These are phyloP conservation scores for Dugesia japonica DNA, from an alignment of 2,888 invertebrate genomes.

Conservation along the genomic window DNA sequence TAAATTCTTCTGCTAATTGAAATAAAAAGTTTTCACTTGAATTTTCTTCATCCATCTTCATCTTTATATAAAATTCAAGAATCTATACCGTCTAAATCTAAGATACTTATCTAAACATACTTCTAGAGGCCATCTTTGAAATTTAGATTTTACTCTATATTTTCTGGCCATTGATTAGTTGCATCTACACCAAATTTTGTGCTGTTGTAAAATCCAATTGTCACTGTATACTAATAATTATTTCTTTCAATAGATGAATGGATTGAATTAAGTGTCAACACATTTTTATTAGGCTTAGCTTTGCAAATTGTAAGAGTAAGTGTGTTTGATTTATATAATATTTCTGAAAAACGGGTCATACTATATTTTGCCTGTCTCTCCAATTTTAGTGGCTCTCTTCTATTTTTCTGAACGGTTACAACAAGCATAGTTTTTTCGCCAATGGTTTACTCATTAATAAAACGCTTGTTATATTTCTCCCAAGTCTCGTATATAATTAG, in stretches of 20 bases:
- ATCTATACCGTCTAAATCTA: no score
- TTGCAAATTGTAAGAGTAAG: neutral
- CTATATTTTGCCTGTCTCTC: neutral
- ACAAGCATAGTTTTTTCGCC: neutral
- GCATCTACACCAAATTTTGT: neutral
- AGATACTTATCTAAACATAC: neutral
- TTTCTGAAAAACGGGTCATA: neutral
- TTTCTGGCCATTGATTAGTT: neutral
- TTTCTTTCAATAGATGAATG: neutral
- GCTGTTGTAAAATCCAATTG: neutral
- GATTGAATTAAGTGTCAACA: neutral
- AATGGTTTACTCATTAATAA: neutral
- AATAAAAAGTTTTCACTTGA: neutral
- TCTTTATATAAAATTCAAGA: no score
- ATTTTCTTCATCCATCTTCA: no score
- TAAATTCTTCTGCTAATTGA: neutral
- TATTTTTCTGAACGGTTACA: neutral
- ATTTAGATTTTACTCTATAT: conserved; percentile 4
- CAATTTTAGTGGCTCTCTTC: no score
- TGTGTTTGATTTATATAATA: neutral
- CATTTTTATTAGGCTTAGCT: neutral
- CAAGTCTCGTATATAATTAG: neutral
- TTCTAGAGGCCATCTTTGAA: neutral
- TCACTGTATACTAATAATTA: neutral
- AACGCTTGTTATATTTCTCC: neutral